Base-by-base conservation (phyloP, 1,140 invertebrate genomes). In the Lordiphosa clarofinis region DNA sequence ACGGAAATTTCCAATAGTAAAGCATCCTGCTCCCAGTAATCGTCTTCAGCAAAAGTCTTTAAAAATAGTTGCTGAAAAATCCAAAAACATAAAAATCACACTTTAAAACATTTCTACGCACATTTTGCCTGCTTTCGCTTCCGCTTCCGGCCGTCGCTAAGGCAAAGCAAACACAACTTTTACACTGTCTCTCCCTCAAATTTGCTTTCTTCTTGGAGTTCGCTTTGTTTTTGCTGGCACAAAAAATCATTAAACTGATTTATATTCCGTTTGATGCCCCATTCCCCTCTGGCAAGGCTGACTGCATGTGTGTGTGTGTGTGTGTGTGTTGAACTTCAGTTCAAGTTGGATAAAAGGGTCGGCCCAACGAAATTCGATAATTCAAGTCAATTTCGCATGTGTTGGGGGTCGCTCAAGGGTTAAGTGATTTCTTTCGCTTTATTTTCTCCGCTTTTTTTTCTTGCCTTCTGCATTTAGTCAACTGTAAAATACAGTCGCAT, bases 331-430 rank as follows among this genome's bases (percentile, higher is more conserved):
- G 73, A 76, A 76, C 73, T 76, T 62, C 67, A 72, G 73, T 72
- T 76, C 67, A 76, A 76, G 67, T 69, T 75, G 68, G 56, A 56
- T 75, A 75, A 75, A 75, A 75, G 72, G 72, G 65, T 75, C 72
- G 72, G 50, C 53, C 52, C 69, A 58, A 58, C 72, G 60, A 75
- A 75, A 75, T 75, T 75, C 72, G 72, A 75, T 75, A 75, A 75
- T 75, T 75, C 72, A 75, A 75, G 72, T 75, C 72, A 75, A 75
- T 75, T 75, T 70, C 72, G 72, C 65, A 75, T 75, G 65, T 75
- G 72, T 75, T 72, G 72, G 28, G 72, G 72, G 56, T 75, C 53
- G 72, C 60, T 70, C 72, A 75, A 75, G 72, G 72, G 72, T 75
- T 75, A 75, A 74, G 72, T 56, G 72, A 75, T 75, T 74, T 69